Evolutionary conservation across 92 coral and sea anemone species (phyloP).

Genomic region (Zoanthus gigantus): DNA sequence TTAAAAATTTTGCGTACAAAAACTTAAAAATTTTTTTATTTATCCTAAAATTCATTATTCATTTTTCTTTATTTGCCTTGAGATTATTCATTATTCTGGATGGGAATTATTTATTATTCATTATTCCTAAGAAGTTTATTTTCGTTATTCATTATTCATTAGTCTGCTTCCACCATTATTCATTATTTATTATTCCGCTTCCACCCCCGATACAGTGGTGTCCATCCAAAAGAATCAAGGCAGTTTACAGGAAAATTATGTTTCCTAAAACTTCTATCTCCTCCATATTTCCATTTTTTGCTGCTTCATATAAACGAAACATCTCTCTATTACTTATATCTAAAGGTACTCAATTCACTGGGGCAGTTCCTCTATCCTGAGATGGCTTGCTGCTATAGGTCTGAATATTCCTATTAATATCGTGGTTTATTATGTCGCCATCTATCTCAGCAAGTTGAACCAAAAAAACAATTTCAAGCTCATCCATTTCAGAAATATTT

Average conservation of each 20-base stretch:
- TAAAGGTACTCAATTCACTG: not conserved
- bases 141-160: not conserved
- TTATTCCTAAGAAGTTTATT: not conserved
- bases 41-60: not conserved
- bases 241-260: slow-evolving; percentile 74
- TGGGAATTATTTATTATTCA: not conserved
- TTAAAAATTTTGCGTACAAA: not conserved
- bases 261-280: slow-evolving; percentile 58
- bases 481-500: slow-evolving; percentile 35
- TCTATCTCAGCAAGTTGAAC: not conserved
- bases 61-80: not conserved
- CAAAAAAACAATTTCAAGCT: not conserved
- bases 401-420: slow-evolving; percentile 10
- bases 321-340: slow-evolving; percentile 56
- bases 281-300: slow-evolving; percentile 62
- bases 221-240: slow-evolving; percentile 74
- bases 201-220: slow-evolving; percentile 54
- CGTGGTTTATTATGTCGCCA: not conserved
- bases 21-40: not conserved
- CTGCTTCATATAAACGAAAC: slow-evolving; percentile 76
- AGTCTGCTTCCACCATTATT: not conserved
- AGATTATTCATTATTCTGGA: not conserved
- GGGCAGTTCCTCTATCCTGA: not conserved
- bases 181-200: too few relatives aligned
- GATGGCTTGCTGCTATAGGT: not conserved